Conservation (phyloP, 2,797 vertebrate genomes). For the Anableps anableps region DNA sequence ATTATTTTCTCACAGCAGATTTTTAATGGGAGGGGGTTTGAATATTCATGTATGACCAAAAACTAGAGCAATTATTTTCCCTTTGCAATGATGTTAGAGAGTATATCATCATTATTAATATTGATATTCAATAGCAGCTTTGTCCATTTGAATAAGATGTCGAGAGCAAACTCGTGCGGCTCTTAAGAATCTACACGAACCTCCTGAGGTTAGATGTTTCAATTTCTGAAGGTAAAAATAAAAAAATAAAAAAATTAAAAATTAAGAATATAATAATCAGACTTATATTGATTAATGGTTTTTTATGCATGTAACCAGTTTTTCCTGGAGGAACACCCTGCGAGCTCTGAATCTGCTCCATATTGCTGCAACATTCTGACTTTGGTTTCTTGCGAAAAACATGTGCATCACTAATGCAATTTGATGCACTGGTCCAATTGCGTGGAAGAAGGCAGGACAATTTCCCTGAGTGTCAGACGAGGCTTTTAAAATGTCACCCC, state of each 20-base stretch:
- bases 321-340: constrained; percentile 40
- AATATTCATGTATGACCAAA: constrained; percentile 79
- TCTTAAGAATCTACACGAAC: neutral
- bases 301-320: neutral
- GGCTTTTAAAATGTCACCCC: constrained; percentile 87
- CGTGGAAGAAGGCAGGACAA: constrained; percentile 78
- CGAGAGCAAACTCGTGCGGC: neutral
- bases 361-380: constrained; percentile 70
- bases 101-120: constrained; percentile 34
- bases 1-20: constrained; percentile 78
- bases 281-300: constrained; percentile 7
- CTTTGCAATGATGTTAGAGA: constrained; percentile 53
- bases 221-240: neutral
- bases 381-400: constrained; percentile 64
- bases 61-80: constrained; percentile 63
- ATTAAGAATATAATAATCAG: neutral
- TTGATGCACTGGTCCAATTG: constrained; percentile 83
- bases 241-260: neutral
- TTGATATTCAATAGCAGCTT: constrained; percentile 28
- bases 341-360: constrained; percentile 58
- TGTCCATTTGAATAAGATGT: neutral
- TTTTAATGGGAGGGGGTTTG: constrained; percentile 53
- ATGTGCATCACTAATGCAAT: constrained; percentile 84
- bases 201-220: constrained; percentile 5
- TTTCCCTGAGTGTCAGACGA: constrained; percentile 75